phyloP scores from a whole-genome alignment of 2,888 invertebrate species.

The Archips xylosteana region DNA sequence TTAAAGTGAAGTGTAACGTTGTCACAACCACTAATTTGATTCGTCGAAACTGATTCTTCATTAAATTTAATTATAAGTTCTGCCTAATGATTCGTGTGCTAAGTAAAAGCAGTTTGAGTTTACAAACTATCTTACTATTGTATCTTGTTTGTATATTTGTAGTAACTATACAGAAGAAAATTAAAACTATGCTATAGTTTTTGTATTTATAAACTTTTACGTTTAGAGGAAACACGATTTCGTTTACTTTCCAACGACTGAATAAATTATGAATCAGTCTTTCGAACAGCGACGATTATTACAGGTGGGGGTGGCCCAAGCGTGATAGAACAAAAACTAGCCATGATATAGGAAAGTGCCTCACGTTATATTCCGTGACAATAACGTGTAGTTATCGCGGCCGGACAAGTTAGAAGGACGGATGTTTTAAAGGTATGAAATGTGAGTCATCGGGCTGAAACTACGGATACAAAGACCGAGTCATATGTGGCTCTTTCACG shows the following conservation, averaged over 20 bases:
- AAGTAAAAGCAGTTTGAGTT: slow-evolving; percentile 34
- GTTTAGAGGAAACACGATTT: neutral
- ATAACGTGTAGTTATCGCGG: slow-evolving; percentile 17
- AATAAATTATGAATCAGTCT: slow-evolving; percentile 9
- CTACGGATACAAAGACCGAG: slow-evolving; percentile 27
- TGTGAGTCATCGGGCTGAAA: neutral
- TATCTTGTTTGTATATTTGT: no score
- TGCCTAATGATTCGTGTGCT: slow-evolving; percentile 26
- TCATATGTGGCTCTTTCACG: slow-evolving; percentile 50
- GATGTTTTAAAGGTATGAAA: slow-evolving; percentile 16
- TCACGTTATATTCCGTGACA: slow-evolving; percentile 31
- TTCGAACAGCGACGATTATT: neutral
- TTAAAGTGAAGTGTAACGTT: neutral
- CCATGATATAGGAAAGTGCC: slow-evolving; percentile 19
- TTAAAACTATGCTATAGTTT: neutral
- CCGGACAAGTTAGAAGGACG: neutral
- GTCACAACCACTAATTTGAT: slow-evolving; percentile 1
- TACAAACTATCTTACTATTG: slow-evolving; percentile 18
- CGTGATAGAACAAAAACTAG: neutral
- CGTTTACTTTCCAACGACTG: neutral
- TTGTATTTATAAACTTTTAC: slow-evolving; percentile 6
- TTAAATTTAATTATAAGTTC: slow-evolving; percentile 7
- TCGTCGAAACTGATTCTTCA: slow-evolving; percentile 2
- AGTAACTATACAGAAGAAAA: slow-evolving; percentile 14
- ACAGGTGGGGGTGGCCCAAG: neutral